Evolutionary conservation across 2,113 vertebrate genomes (phyloP).

Genomic region (Alexandromys fortis): DNA sequence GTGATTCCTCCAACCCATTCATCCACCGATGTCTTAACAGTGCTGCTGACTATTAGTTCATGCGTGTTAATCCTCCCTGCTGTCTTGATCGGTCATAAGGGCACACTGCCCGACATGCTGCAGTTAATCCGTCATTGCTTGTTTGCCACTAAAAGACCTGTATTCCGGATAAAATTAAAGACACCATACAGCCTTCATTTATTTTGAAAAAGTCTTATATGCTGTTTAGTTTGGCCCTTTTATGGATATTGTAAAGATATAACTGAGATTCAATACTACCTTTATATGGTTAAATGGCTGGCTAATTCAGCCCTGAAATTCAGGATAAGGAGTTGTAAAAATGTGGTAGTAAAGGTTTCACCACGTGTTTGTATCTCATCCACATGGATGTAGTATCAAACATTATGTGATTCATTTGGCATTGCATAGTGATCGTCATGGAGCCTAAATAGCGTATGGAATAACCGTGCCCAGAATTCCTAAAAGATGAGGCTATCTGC

Average conservation of each 20-base stretch:
- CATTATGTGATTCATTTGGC: background rate
- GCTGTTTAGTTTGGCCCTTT: background rate
- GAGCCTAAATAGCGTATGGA: background rate
- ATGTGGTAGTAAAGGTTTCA: background rate
- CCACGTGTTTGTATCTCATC: background rate
- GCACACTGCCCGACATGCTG: background rate
- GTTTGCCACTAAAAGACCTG: background rate
- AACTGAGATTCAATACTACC: background rate
- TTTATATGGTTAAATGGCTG: background rate
- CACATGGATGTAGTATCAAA: background rate
- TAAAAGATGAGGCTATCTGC: background rate
- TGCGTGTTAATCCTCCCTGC: too few species aligned
- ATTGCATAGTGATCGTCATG: background rate
- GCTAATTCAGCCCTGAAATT: background rate
- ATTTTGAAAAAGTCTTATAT: background rate
- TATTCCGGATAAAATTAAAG: background rate
- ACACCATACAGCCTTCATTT: background rate
- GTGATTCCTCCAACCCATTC: background rate
- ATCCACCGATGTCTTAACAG: background rate
- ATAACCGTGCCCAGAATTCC: background rate
- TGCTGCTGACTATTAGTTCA: background rate
- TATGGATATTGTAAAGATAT: slow-evolving; percentile 7
- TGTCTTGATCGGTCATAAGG: background rate
- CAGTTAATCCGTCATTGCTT: background rate
- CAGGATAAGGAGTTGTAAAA: background rate